Percentiles rank a stretch among this genome's conserved stretches.
These are phyloP conservation scores for Limenitis camilla DNA, from an alignment of 2,888 invertebrate genomes.

Conservation along the genomic window DNA sequence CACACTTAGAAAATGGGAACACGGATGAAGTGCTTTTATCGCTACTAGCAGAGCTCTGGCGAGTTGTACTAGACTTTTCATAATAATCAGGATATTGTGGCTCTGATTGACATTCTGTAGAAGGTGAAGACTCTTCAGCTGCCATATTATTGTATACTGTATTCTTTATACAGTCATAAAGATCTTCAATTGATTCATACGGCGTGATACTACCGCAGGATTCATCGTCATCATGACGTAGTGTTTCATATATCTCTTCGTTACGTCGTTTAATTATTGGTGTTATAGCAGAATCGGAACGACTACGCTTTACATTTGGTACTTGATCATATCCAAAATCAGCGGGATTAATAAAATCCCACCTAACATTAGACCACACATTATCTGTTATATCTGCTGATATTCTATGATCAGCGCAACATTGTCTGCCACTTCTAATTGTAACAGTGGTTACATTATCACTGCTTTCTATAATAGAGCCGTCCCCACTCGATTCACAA, in stretches of 20 bases:
- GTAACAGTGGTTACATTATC: constrained; percentile 62
- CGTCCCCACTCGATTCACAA: constrained; percentile 50
- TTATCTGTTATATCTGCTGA: constrained; percentile 64
- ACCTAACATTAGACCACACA: constrained; percentile 66
- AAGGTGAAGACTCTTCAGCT: constrained; percentile 60
- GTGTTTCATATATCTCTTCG: constrained; percentile 63
- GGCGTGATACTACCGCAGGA: constrained; percentile 67
- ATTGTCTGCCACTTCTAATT: constrained; percentile 56
- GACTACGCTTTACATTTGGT: constrained; percentile 59
- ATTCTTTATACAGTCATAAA: constrained; percentile 69
- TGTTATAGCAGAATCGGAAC: constrained; percentile 65
- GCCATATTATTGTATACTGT: constrained; percentile 56
- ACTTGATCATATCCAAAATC: constrained; percentile 68
- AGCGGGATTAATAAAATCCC: constrained; percentile 65
- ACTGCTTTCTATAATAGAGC: constrained; percentile 48
- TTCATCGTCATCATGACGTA: constrained; percentile 54
- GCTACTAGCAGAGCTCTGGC: constrained; percentile 65
- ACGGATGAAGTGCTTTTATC: constrained; percentile 68
- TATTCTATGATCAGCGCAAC: constrained; percentile 65
- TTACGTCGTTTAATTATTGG: constrained; percentile 52
- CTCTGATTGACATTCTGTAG: constrained; percentile 60
- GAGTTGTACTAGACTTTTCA: constrained; percentile 56
- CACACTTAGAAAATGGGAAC: constrained; percentile 69
- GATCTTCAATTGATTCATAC: constrained; percentile 68
- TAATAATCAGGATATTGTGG: constrained; percentile 62